These are phyloP conservation scores for Limanda limanda DNA, from an alignment of 2,113 vertebrate species.

Conservation along the genomic window DNA sequence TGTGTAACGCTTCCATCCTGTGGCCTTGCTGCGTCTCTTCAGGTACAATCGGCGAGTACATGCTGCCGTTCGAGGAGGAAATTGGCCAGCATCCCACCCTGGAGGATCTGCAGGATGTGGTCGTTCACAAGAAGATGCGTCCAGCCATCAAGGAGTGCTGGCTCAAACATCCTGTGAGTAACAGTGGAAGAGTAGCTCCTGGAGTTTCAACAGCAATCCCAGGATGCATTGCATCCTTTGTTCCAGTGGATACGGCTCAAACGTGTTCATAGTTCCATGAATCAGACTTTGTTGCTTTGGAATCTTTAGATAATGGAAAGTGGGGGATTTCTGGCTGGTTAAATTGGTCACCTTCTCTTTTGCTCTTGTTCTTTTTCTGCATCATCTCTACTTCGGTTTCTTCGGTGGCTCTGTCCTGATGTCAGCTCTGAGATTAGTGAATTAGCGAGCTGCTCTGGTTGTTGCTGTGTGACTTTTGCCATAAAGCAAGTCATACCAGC, in stretches of 20 bases:
- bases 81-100: constrained; percentile 96
- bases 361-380: no score
- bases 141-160: constrained; percentile 95
- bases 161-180: constrained; percentile 97
- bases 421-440: no score
- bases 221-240: constrained; percentile 37
- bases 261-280: not conserved
- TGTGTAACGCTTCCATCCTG: constrained; percentile 10
- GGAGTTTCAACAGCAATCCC: constrained; percentile 6
- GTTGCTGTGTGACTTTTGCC: no score
- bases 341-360: no score
- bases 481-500: no score
- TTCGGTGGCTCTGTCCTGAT: no score
- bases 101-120: constrained; percentile 98
- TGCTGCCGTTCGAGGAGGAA: constrained; percentile 98
- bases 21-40: constrained; percentile 11
- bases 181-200: constrained; percentile 18
- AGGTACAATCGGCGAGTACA: constrained; percentile 95
- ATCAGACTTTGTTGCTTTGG: not conserved
- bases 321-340: no score
- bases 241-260: constrained; percentile 1
- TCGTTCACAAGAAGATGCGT: constrained; percentile 99
- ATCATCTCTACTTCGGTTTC: no score
- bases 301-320: not conserved
- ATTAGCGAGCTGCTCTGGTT: no score